Conservation (phyloP, 2,797 vertebrate genomes). For the Pagetopsis macropterus region DNA sequence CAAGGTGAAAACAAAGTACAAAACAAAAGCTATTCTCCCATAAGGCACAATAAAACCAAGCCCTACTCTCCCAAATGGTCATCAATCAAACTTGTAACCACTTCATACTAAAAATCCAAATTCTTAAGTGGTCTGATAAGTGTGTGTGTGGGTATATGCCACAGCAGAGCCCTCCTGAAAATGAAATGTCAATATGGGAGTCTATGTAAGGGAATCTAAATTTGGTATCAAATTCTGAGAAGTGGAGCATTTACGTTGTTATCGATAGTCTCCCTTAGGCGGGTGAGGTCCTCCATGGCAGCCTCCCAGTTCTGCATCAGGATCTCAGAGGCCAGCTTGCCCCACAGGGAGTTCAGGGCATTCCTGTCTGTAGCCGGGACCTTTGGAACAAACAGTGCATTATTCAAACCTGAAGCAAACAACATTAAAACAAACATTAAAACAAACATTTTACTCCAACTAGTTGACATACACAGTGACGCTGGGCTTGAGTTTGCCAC, state of each 20-base stretch:
- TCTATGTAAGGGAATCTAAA: slow-evolving; percentile 83
- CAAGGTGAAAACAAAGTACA: neutral
- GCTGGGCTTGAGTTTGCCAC: slow-evolving; percentile 35
- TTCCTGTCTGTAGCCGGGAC: slow-evolving; percentile 96
- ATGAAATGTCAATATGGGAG: slow-evolving; percentile 80
- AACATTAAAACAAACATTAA: slow-evolving; percentile 1
- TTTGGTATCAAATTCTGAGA: slow-evolving; percentile 82
- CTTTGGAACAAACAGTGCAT: slow-evolving; percentile 77
- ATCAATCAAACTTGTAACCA: slow-evolving; percentile 53
- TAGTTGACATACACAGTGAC: slow-evolving; percentile 16
- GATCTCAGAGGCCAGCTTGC: slow-evolving; percentile 98
- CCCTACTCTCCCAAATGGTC: slow-evolving; percentile 21
- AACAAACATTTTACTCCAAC: slow-evolving; percentile 9
- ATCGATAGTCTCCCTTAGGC: slow-evolving; percentile 98
- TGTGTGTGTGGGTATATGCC: slow-evolving; percentile 57
- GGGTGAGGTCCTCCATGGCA: slow-evolving; percentile 98
- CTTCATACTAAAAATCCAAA: slow-evolving; percentile 45
- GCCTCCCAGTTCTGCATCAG: slow-evolving; percentile 99
- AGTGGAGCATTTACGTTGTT: slow-evolving; percentile 92
- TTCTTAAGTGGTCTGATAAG: slow-evolving; percentile 64
- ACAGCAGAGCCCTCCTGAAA: slow-evolving; percentile 74
- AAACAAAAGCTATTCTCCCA: neutral
- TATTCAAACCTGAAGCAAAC: slow-evolving; percentile 32
- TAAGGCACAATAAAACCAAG: slow-evolving; percentile 11
- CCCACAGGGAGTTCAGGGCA: slow-evolving; percentile 96